A percentile compares a stretch with the other conserved stretches of the same genome.
These are phyloP conservation scores for Micromussa lordhowensis DNA, from an alignment of 92 coral and sea anemone species.

Conservation along the genomic window DNA sequence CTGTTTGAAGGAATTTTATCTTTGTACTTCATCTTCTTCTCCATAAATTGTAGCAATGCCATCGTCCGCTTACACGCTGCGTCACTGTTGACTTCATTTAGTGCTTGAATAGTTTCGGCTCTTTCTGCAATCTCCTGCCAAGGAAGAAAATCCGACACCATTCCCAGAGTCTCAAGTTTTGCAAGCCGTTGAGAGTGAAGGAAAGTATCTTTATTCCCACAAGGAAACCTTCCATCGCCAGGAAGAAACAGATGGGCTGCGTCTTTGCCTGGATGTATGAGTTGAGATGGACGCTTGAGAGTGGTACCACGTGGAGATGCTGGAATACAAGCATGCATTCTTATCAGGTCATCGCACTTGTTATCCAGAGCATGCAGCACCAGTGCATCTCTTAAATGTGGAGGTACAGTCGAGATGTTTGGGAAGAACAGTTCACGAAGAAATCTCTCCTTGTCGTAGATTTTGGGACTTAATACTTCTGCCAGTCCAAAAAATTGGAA, in stretches of 20 bases:
- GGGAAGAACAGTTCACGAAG: conserved; percentile 73
- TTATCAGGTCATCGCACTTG: conserved; percentile 30
- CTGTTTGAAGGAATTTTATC: neutral
- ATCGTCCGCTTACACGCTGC: conserved; percentile 55
- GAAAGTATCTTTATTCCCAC: conserved; percentile 55
- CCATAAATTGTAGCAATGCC: conserved; percentile 53
- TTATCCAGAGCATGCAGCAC: conserved; percentile 59
- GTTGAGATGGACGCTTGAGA: conserved; percentile 60
- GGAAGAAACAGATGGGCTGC: conserved; percentile 63
- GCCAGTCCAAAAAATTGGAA: conserved; percentile 41
- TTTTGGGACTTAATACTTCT: conserved; percentile 2
- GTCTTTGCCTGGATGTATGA: conserved; percentile 62
- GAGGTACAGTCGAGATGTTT: conserved; percentile 26
- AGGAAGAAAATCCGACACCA: conserved; percentile 71
- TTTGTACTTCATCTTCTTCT: conserved; percentile 26
- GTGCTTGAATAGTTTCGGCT: conserved; percentile 65
- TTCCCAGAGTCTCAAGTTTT: conserved; percentile 75
- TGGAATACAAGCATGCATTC: conserved; percentile 68
- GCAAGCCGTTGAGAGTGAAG: conserved; percentile 40
- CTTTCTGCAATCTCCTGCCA: conserved; percentile 78
- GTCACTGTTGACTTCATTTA: conserved; percentile 31
- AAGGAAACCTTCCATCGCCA: conserved; percentile 76
- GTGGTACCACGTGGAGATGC: conserved; percentile 59
- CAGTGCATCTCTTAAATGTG: conserved; percentile 47
- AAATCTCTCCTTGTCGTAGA: conserved; percentile 53